Conservation (phyloP, 2,888 invertebrate genomes). For the Callimorpha dominula region DNA sequence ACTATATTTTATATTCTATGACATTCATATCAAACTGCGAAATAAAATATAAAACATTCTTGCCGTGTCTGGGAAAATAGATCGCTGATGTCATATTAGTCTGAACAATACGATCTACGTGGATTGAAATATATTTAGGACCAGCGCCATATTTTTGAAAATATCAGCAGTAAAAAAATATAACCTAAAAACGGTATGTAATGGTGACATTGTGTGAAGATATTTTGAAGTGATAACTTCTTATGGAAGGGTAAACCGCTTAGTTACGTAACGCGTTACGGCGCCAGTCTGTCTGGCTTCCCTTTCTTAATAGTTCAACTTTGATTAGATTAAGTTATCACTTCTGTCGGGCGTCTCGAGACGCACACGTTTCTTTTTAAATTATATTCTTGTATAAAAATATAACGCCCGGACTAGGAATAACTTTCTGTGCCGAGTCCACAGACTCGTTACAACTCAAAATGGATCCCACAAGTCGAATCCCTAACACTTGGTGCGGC, state of each 20-base stretch:
- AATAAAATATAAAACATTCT: constrained; percentile 8
- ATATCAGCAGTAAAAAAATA: neutral
- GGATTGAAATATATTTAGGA: constrained; percentile 9
- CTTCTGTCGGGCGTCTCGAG: too few relatives aligned
- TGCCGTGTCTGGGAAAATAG: constrained; percentile 2
- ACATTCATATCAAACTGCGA: constrained; percentile 8
- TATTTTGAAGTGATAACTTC: too few relatives aligned
- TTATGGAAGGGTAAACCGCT: too few relatives aligned
- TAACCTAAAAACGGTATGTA: neutral
- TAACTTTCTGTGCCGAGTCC: too few relatives aligned
- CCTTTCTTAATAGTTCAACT: too few relatives aligned
- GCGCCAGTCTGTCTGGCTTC: too few relatives aligned
- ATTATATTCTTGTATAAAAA: neutral
- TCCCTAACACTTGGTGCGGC: too few relatives aligned
- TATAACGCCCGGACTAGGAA: neutral
- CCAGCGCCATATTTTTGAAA: neutral
- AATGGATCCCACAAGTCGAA: neutral
- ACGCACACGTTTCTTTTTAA: too few relatives aligned
- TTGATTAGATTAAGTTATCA: too few relatives aligned
- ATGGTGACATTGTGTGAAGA: neutral
- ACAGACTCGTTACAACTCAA: too few relatives aligned
- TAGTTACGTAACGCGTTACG: too few relatives aligned
- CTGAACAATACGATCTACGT: constrained; percentile 8
- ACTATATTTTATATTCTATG: constrained; percentile 9
- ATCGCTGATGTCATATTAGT: constrained; percentile 5